phyloP scores from a whole-genome alignment of 2,797 vertebrate species.

The Mormyrus hasselquistii region DNA sequence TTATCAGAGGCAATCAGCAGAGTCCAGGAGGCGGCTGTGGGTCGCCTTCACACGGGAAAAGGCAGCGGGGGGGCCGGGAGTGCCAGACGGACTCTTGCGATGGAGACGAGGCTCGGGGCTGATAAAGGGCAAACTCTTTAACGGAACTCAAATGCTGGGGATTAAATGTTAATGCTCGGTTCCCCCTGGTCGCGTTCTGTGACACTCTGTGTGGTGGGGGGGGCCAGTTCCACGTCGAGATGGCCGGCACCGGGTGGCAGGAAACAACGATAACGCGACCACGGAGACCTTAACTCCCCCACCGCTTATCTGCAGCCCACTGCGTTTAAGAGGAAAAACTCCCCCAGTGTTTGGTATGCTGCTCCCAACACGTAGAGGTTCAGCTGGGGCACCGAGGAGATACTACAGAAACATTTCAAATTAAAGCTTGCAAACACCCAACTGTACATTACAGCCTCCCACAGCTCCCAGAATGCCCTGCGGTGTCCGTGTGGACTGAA shows the following conservation, averaged over 20 bases:
- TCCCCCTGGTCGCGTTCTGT: background rate
- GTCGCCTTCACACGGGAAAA: background rate
- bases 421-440: background rate
- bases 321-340: background rate
- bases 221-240: background rate
- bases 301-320: background rate
- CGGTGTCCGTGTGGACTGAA: background rate
- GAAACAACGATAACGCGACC: background rate
- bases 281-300: background rate
- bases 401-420: background rate
- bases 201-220: background rate
- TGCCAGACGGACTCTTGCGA: background rate
- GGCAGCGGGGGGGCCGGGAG: background rate
- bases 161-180: background rate
- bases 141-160: background rate
- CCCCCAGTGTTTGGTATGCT: background rate
- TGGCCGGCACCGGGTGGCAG: background rate
- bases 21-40: background rate
- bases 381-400: background rate
- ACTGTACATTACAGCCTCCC: background rate
- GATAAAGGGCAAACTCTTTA: conserved; percentile 14
- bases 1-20: conserved; percentile 14
- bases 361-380: background rate
- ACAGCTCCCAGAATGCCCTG: background rate
- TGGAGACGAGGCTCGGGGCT: background rate